phyloP scores from a whole-genome alignment of 2,888 invertebrate genomes.

The Papilio elwesi region DNA sequence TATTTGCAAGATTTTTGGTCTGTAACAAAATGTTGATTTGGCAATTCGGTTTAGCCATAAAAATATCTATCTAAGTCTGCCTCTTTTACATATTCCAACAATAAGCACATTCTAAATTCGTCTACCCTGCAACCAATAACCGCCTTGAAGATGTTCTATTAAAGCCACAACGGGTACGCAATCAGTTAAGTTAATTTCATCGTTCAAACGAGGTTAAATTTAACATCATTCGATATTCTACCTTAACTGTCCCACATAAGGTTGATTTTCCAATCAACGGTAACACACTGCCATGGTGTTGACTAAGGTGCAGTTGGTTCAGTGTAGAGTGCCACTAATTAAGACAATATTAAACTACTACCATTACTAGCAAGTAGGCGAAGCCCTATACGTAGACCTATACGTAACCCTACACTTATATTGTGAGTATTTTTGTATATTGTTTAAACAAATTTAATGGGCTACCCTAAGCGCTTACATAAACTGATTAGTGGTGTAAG shows the following conservation, averaged over 20 bases:
- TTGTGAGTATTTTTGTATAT: too few relatives aligned
- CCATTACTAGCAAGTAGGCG: constrained; percentile 4
- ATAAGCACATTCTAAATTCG: background rate
- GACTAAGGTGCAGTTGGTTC: background rate
- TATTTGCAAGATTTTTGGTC: too few relatives aligned
- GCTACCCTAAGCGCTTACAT: too few relatives aligned
- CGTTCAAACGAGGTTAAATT: constrained; percentile 17
- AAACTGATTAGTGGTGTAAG: too few relatives aligned
- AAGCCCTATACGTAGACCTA: too few relatives aligned
- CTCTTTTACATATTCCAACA: background rate
- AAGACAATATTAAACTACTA: background rate
- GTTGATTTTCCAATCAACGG: background rate
- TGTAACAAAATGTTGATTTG: too few relatives aligned
- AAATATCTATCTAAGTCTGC: background rate
- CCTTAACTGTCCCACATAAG: background rate
- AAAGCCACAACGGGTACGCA: constrained; percentile 6
- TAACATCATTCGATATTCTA: background rate
- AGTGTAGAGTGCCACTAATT: background rate
- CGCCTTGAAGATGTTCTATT: background rate
- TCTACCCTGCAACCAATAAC: background rate
- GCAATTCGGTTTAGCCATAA: too few relatives aligned
- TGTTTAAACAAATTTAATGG: too few relatives aligned
- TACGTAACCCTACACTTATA: too few relatives aligned
- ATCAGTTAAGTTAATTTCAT: background rate
- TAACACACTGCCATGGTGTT: background rate